Conservation (phyloP, 2,113 vertebrate genomes). For the Chlorocebus sabaeus region DNA sequence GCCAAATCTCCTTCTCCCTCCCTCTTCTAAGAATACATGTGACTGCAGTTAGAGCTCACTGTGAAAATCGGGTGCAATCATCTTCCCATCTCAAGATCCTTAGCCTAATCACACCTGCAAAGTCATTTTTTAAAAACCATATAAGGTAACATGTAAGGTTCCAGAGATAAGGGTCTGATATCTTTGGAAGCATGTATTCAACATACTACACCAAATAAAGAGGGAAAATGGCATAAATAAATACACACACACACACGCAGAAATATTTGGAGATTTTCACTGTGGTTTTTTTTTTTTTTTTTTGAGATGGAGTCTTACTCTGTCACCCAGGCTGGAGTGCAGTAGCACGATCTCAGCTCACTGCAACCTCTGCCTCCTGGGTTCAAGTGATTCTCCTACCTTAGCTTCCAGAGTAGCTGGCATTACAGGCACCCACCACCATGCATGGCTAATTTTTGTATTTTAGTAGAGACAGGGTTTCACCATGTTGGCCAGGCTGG, state of each 20-base stretch:
- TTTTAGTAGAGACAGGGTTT: too few species aligned
- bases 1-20: neutral
- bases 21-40: neutral
- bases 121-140: neutral
- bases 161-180: neutral
- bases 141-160: neutral
- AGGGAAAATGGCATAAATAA: neutral
- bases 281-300: too few species aligned
- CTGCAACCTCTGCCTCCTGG: too few species aligned
- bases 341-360: too few species aligned
- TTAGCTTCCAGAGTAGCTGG: too few species aligned
- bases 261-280: neutral
- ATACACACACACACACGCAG: neutral
- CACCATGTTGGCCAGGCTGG: too few species aligned
- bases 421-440: too few species aligned
- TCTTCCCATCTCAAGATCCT: neutral
- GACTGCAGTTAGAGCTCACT: neutral
- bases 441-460: too few species aligned
- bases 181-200: neutral
- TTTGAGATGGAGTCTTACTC: too few species aligned
- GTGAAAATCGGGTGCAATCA: neutral
- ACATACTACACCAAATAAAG: neutral
- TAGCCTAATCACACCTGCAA: neutral
- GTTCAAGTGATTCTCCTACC: too few species aligned
- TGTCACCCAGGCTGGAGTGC: too few species aligned